Evolutionary conservation across 2,113 vertebrate species (phyloP).

Genomic region (Pitta sordida): DNA sequence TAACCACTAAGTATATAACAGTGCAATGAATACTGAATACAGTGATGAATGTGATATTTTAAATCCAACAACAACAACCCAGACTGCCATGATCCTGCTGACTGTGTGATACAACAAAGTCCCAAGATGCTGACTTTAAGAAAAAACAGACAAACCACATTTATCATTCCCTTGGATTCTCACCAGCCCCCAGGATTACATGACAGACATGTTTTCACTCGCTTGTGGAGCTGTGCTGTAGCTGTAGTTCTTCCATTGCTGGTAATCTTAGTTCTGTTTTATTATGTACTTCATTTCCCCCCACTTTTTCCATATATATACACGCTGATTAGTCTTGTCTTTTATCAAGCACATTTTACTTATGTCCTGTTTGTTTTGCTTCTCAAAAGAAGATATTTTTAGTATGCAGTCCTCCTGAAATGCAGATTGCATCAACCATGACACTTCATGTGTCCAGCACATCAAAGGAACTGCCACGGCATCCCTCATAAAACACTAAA

Average conservation of each 20-base stretch:
- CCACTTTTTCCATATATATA: neutral
- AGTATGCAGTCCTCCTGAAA: neutral
- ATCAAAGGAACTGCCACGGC: neutral
- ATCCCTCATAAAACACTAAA: neutral
- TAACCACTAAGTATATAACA: slow-evolving; percentile 46
- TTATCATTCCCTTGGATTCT: slow-evolving; percentile 10
- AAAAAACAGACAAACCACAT: slow-evolving; percentile 24
- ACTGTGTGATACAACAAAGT: neutral
- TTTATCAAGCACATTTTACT: neutral
- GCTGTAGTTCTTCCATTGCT: neutral
- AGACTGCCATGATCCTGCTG: slow-evolving; percentile 12
- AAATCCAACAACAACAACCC: slow-evolving; percentile 42
- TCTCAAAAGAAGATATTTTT: neutral
- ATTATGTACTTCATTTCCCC: neutral
- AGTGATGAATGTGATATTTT: neutral
- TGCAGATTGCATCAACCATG: neutral
- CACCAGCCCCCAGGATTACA: neutral
- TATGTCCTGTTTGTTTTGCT: neutral
- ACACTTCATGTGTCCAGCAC: neutral
- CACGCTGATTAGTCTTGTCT: neutral
- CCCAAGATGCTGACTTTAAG: slow-evolving; percentile 38
- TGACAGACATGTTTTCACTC: neutral
- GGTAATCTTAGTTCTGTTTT: neutral
- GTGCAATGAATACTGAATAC: neutral
- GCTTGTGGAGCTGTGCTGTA: neutral